Evolutionary conservation across 1,140 invertebrate genomes (phyloP).

Genomic region (Sminthurides bifidus): DNA sequence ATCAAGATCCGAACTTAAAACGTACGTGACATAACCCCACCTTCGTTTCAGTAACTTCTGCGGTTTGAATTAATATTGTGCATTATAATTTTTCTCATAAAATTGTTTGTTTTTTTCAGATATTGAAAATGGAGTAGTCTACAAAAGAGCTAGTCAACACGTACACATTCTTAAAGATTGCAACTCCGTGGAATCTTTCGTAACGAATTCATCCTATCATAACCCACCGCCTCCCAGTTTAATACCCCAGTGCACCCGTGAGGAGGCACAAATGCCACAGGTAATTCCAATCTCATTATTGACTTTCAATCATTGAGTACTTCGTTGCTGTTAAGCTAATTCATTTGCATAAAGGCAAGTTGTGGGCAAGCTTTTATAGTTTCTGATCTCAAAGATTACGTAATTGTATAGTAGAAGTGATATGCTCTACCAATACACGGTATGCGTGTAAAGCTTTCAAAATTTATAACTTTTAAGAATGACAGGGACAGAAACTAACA

Average conservation of each 20-base stretch:
- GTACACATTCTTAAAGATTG: slow-evolving; percentile 14
- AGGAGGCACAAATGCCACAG: slow-evolving; percentile 30
- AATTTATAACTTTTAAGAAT: too few relatives aligned
- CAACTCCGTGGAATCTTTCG: slow-evolving; percentile 22
- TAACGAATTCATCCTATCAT: not conserved
- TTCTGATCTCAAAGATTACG: too few relatives aligned
- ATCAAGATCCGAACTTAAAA: slow-evolving; percentile 21
- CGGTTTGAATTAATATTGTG: not conserved
- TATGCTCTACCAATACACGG: too few relatives aligned
- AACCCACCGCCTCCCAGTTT: not conserved
- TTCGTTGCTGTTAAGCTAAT: too few relatives aligned
- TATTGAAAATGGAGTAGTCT: slow-evolving; percentile 19
- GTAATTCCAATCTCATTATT: too few relatives aligned
- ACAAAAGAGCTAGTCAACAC: slow-evolving; percentile 19
- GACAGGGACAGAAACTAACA: too few relatives aligned
- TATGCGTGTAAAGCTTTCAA: too few relatives aligned
- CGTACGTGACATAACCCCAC: slow-evolving; percentile 4
- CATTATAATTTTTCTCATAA: not conserved
- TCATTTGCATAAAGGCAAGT: too few relatives aligned
- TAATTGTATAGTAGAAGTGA: too few relatives aligned
- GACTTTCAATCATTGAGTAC: too few relatives aligned
- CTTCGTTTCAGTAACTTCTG: not conserved
- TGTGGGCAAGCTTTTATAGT: too few relatives aligned
- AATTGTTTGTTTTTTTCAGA: slow-evolving; percentile 13
- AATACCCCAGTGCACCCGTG: too few relatives aligned